Evolutionary conservation across 2,888 invertebrate genomes (phyloP), one percentile per base, ranked within the genome.

Genomic region (Lithophane ornitopus): DNA sequence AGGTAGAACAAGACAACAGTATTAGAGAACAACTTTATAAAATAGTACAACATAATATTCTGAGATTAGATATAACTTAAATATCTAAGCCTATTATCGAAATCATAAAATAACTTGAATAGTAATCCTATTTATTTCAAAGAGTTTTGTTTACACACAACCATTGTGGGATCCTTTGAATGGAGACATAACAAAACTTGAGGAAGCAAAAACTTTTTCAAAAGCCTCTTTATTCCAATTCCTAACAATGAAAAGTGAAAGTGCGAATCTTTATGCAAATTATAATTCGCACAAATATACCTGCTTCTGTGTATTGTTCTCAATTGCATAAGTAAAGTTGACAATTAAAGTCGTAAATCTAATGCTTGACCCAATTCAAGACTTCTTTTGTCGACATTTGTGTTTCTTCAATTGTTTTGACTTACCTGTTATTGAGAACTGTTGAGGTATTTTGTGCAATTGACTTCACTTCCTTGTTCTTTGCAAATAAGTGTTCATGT

Each of bases 231-330:
- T 91, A 89, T 90, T 72, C n/a, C 1, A 19, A 73, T 90, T 83
- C 28, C 73, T 76, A 88, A 95, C 93, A 95, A 94, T 93, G 66
- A 91, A 93, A 94, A 95, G 96, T 94, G 95, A 96, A 96, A 96
- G 95, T 92, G 89, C 72, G 74, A 86, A 91, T 90, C 89, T 91
- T 90, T 90, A 94, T 94, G 94, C 94, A 94, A 94, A 95, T 95
- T 91, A 86, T 85, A 89, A 88, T 87, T 89, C 87, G 87, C 90
- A 89, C 91, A 94, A 95, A 94, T 92, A 93, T 92, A 88, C 90
- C 90, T 90, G 90, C 90, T 89, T 80, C 90, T 82, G 87, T 89
- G 61, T 67, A 86, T 86, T 89, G 76, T 87, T 66, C 22, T 69
- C 61, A 70, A 79, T 94, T 93, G 94, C 93, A 92, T 92, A 92